A percentile compares a stretch with the other conserved stretches of the same genome.
These are phyloP conservation scores for Fragum whitleyi DNA, from an alignment of 2,888 invertebrate species.

Conservation along the genomic window DNA sequence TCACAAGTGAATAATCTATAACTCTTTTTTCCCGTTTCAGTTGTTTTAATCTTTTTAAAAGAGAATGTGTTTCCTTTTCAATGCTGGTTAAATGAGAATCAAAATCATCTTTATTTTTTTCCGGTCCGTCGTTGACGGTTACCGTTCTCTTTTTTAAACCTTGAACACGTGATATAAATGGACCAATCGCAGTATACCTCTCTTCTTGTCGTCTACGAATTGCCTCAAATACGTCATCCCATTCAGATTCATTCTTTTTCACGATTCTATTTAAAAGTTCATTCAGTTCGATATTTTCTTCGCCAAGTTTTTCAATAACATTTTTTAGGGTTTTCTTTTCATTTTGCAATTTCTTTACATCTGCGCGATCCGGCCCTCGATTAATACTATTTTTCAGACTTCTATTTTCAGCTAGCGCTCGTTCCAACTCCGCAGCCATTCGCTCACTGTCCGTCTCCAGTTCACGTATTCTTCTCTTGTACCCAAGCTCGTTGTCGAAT, in stretches of 20 bases:
- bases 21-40: constrained; percentile 57
- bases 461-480: constrained; percentile 49
- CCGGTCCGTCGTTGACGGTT: constrained; percentile 24
- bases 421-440: constrained; percentile 44
- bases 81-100: constrained; percentile 52
- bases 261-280: not conserved
- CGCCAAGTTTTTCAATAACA: constrained; percentile 50
- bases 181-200: constrained; percentile 35
- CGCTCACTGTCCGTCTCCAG: constrained; percentile 51
- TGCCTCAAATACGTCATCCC: constrained; percentile 5
- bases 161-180: constrained; percentile 44
- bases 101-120: constrained; percentile 45
- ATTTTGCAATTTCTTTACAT: constrained; percentile 46
- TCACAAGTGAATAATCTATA: constrained; percentile 46
- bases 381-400: constrained; percentile 48
- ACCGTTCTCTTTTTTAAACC: constrained; percentile 42
- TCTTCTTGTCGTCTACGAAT: constrained; percentile 14
- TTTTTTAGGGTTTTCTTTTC: constrained; percentile 51
- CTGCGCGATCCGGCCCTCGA: constrained; percentile 52
- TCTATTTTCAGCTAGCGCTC: constrained; percentile 51
- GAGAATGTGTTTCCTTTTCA: constrained; percentile 55
- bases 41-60: constrained; percentile 52
- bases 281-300: constrained; percentile 33
- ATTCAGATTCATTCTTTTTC: not conserved
- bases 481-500: constrained; percentile 47